Percentiles rank a stretch among this genome's conserved stretches.
Conservation (phyloP, 2,888 invertebrate species). For the Trachelus tabidus region DNA sequence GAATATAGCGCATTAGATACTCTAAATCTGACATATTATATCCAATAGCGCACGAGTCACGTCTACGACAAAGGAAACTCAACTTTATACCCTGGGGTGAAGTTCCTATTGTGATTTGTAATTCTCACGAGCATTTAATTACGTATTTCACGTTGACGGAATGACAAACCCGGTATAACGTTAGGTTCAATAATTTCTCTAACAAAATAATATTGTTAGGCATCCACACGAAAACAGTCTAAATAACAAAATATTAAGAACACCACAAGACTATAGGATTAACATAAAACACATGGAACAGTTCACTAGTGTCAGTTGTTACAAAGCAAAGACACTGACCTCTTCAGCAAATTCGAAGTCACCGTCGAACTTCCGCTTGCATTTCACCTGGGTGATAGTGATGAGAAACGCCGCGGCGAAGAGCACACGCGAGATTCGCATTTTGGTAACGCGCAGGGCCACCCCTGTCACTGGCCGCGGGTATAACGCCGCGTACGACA, state of each 20-base stretch:
- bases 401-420: constrained; percentile 63
- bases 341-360: constrained; percentile 85
- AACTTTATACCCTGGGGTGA: not conserved
- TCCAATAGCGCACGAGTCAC: not conserved
- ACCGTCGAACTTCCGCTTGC: constrained; percentile 80
- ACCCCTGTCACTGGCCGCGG: not conserved
- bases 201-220: not conserved
- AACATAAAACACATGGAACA: not conserved
- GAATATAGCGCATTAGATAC: not conserved
- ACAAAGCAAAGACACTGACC: constrained; percentile 67
- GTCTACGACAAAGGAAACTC: not conserved
- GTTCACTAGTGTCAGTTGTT: not conserved
- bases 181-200: not conserved
- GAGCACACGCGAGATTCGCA: constrained; percentile 67
- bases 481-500: not conserved
- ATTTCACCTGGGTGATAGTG: constrained; percentile 67
- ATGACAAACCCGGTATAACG: not conserved
- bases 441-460: constrained; percentile 31
- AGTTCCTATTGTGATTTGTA: not conserved
- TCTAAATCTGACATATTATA: not conserved
- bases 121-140: not conserved
- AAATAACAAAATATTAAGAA: not conserved
- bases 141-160: not conserved
- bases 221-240: not conserved
- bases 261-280: not conserved